Percentiles rank a stretch among this genome's conserved stretches.
These are phyloP conservation scores for Drosophila nebulosa DNA, from an alignment of 1,140 invertebrate genomes.

Conservation along the genomic window DNA sequence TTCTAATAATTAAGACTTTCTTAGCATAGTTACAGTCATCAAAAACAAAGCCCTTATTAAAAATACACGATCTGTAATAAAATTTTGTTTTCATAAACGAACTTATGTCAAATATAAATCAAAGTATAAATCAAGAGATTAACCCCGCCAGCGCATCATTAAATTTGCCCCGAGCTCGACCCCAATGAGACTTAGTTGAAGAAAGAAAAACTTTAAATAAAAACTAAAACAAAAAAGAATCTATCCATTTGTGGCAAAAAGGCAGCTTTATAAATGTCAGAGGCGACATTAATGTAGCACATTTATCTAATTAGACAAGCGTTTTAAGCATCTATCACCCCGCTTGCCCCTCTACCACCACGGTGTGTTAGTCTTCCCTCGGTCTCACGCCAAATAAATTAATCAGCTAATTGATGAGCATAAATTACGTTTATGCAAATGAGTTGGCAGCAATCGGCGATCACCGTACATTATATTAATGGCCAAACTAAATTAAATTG, in stretches of 20 bases:
- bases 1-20: no score
- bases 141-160: constrained; percentile 23
- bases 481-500: constrained; percentile 62
- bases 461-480: constrained; percentile 49
- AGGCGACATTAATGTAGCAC: constrained; percentile 71
- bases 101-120: background rate
- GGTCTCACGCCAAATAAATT: constrained; percentile 72
- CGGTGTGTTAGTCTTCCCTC: background rate
- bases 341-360: background rate
- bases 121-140: constrained; percentile 1
- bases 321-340: constrained; percentile 42
- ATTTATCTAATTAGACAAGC: constrained; percentile 80
- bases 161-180: constrained; percentile 1
- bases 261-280: constrained; percentile 69
- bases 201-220: constrained; percentile 1
- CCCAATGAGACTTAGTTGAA: background rate
- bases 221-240: constrained; percentile 10
- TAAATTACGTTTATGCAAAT: constrained; percentile 72
- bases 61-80: background rate
- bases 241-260: constrained; percentile 27
- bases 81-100: background rate
- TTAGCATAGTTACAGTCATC: no score
- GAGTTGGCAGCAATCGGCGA: constrained; percentile 12
- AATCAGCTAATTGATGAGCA: constrained; percentile 77
- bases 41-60: background rate